Base-by-base conservation (phyloP, 92 coral and sea anemone genomes). In the Palythoa grandiflora region DNA sequence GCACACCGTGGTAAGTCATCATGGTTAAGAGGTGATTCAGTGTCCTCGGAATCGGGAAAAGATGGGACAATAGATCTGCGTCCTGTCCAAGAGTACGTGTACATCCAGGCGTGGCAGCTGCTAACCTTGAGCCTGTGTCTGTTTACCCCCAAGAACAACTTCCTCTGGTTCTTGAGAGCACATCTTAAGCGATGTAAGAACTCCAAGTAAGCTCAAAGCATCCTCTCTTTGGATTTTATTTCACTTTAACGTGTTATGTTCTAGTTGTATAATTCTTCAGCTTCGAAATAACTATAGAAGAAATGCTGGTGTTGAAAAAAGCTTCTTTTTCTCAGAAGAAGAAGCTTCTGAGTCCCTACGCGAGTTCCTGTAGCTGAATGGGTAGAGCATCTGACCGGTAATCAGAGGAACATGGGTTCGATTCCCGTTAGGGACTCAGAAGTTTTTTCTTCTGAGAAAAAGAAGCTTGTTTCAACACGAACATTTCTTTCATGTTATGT, bases 21-120 rank as follows among this genome's bases (percentile, higher is more conserved):
- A 2, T 95, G 98, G 98, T 90, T 95, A 35, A 90, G 93, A 21
- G 91, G 84, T 65, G 89, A 74, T 0, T 71, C 91, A 4, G 84
- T 85, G 39, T 91, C 88, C 36, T 90, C 92, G 2, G 71, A 95
- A 2, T 79, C 94, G 16, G 78, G 91, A 15, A 63, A 89, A 1
- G 96, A 90, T 59, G 97, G 92, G 28, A 97, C 99, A 4, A 97
- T 97, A 55, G 99, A 97, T 88, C 96, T 97, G 39, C 96, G 99
- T 37, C 99, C 99, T 14, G 94, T 93, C 9, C 98, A 94, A 57
- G 97, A 95, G 79, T 94, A 87, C 68, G 99, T 97, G 71, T 97
- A 92, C 78, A 86, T 93, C 19, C 99, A 97, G 78, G 91, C 98
- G 20, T 97, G 99, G 99, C 99, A 97, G 88, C 89, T 97, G 12